Percentiles rank a stretch among this genome's conserved stretches.
These are phyloP conservation scores for Pelusios castaneus DNA, from an alignment of 2,113 vertebrate species.

Conservation along the genomic window DNA sequence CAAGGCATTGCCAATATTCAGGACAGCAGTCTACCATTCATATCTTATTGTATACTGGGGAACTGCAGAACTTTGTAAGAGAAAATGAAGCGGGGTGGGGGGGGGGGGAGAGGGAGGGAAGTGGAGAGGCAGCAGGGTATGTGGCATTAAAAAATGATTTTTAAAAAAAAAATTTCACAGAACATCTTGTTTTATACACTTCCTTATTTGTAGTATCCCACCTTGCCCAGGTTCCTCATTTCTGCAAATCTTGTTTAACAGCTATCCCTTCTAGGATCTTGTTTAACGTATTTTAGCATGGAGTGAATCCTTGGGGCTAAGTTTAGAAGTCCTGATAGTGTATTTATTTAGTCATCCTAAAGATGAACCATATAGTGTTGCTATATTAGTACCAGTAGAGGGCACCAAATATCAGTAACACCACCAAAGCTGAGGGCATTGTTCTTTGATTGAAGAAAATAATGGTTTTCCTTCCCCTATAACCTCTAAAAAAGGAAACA, in stretches of 20 bases:
- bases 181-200: neutral
- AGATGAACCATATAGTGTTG: neutral
- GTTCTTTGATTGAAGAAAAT: accelerated
- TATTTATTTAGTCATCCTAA: neutral
- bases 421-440: accelerated
- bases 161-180: neutral
- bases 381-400: constrained; percentile 31
- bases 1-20: neutral
- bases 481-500: neutral
- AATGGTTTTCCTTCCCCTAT: accelerated
- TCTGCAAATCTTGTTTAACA: neutral
- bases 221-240: neutral
- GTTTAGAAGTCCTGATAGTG: neutral
- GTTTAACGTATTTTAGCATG: neutral
- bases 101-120: neutral
- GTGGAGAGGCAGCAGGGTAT: no score
- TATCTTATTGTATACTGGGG: neutral
- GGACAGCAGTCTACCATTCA: neutral
- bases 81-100: neutral
- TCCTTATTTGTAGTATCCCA: neutral
- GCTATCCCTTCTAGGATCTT: accelerated
- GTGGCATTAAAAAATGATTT: neutral
- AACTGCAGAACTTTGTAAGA: neutral
- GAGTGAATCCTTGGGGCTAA: neutral
- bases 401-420: constrained; percentile 50